These are phyloP conservation scores for Saimiri boliviensis DNA, from an alignment of 2,113 vertebrate species.

Conservation along the genomic window DNA sequence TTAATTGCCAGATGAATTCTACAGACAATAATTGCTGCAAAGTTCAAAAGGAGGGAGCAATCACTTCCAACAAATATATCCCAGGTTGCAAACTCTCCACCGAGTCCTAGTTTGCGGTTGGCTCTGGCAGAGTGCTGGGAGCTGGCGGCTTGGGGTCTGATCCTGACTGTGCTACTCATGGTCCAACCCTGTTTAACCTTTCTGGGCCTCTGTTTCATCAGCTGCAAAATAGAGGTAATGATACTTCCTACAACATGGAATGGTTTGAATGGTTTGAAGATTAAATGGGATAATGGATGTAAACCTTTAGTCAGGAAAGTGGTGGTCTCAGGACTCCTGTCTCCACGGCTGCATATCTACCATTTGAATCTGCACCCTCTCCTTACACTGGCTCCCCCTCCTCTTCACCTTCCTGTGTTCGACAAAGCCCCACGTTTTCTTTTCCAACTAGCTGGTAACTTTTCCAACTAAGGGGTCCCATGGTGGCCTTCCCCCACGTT, in stretches of 20 bases:
- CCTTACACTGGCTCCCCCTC: too few relatives aligned
- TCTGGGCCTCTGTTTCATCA: neutral
- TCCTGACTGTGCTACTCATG: neutral
- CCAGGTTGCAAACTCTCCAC: neutral
- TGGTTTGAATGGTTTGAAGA: neutral
- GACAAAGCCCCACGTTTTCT: neutral
- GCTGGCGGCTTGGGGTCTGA: neutral
- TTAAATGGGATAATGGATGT: neutral
- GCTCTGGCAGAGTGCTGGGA: neutral
- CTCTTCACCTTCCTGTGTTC: neutral
- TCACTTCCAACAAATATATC: neutral
- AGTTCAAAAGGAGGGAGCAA: neutral
- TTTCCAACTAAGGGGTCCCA: neutral
- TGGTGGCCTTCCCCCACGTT: neutral
- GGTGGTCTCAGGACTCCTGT: neutral
- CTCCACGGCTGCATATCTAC: accelerated
- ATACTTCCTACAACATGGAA: neutral
- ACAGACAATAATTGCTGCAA: neutral
- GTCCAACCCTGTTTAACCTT: neutral
- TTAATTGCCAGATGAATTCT: neutral
- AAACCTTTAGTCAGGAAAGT: neutral
- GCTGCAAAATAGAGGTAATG: neutral
- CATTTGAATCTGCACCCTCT: neutral
- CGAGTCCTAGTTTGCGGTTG: neutral
- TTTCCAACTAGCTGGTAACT: neutral